phyloP scores from a whole-genome alignment of 2,888 invertebrate genomes.

The Heterodera filipjevi region DNA sequence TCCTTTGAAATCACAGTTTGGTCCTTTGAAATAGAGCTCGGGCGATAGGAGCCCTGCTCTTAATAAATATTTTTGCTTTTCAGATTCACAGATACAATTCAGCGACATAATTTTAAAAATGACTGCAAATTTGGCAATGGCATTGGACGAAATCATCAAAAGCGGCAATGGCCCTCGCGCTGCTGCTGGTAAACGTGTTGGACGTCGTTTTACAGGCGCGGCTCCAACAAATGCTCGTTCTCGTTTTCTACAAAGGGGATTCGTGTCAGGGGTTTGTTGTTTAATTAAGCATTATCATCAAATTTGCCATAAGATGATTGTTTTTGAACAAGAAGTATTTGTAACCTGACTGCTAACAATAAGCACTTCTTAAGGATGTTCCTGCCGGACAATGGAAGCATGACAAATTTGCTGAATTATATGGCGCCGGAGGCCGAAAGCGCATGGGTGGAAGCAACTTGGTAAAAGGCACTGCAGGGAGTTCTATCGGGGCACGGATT shows the following conservation, averaged over 20 bases:
- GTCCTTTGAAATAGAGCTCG: no score
- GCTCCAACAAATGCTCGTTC: slow-evolving; percentile 10
- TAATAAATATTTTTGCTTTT: slow-evolving; percentile 7
- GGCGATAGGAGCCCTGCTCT: no score
- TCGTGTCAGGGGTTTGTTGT: slow-evolving; percentile 21
- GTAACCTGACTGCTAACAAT: no score
- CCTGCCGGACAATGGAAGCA: slow-evolving; percentile 39
- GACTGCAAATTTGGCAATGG: slow-evolving; percentile 32
- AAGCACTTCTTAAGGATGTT: slow-evolving; percentile 35
- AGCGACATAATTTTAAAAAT: slow-evolving; percentile 11
- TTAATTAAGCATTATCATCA: not conserved
- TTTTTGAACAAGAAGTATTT: no score
- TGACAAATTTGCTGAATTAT: slow-evolving; percentile 33
- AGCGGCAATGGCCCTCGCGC: not conserved
- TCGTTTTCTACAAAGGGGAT: slow-evolving; percentile 28
- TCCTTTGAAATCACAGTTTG: no score
- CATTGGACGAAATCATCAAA: slow-evolving; percentile 34
- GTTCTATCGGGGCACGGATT: slow-evolving; percentile 24
- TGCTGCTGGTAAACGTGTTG: slow-evolving; percentile 13
- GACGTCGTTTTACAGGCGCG: slow-evolving; percentile 11
- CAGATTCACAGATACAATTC: slow-evolving; percentile 6
- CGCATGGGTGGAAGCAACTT: not conserved
- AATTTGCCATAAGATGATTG: not conserved
- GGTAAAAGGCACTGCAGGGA: slow-evolving; percentile 24
- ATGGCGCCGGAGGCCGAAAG: slow-evolving; percentile 31